Evolutionary conservation across 37 sponge, comb jelly and placozoan species (phyloP), one percentile per base, ranked within the genome.

Genomic region (Dysidea cf. avara): DNA sequence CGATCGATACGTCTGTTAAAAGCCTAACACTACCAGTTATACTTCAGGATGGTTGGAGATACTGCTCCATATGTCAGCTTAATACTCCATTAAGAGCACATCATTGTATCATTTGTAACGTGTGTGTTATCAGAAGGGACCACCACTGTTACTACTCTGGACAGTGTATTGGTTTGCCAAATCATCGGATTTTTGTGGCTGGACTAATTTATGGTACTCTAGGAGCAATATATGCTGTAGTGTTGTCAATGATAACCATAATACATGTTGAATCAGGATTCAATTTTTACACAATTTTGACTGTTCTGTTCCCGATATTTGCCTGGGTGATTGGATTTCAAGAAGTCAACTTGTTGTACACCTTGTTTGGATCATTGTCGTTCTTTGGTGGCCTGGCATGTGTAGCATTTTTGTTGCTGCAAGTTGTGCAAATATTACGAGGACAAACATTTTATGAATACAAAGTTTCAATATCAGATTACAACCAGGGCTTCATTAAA

Each of bases 111-210:
- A 61, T 77, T 0, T 94, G 94, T 62, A 48, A 63, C 37, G 68
- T 39, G 36, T 94, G 94, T 55, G 76, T 90, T 1, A 59, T 94
- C 43, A 75, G 81, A 5, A 56, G 94, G 7, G 94, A 94, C 71
- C 94, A 94, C 46, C 94, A 94, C 64, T 94, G 94, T 61, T 85
- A 58, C 61, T 94, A 90, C 52, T 71, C 72, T 0, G 90, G 91
- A 1, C 75, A 55, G 39, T 94, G 94, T 56, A 38, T 94, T 1
- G 94, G 94, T 1, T 90, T 74, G 39, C 56, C 86, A 60, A 94
- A 94, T 59, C 94, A 94, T 39, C 74, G 92, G 35, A 86, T 79
- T 65, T 94, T 94, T 68, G 62, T 90, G 12, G 60, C 72, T 17
- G 85, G 86, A 50, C 71, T 94, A 17, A 20, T 88, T 33, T 78